Base-by-base conservation (phyloP, 2,888 invertebrate genomes). In the Catocala sponsa region DNA sequence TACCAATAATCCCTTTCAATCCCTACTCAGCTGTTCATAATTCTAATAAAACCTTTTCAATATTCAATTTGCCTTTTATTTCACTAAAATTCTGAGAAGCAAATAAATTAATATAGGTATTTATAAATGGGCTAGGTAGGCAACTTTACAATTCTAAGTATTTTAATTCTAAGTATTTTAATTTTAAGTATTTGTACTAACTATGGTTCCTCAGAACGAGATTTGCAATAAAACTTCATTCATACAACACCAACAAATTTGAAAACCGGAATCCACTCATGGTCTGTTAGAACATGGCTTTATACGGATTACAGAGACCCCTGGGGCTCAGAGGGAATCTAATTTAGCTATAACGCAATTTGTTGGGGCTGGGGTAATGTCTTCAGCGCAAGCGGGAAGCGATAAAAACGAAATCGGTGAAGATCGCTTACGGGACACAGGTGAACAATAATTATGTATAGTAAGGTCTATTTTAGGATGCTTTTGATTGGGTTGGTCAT, bases 331-430 rank as follows among this genome's bases (percentile, higher is more conserved):
- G 53, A 65, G 70, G 55, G 78, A 89, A 90, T 90, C 86, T 87
- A 89, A 89, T 91, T 90, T 89, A 81, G 84, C 76, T 83, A 81
- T 89, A 86, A 87, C 82, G 76, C 79, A 85, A 89, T 90, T 87
- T 87, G 86, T 83, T 78, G 77, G 81, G 78, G 52, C 64, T 62
- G 59, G 55, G 57, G 66, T 74, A 79, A 79, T 74, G 70, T 72
- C 63, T 63, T 54, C 35, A 59, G 63, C 33, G 68, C 63, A 69
- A 69, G 66, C 52, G 65, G 58, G 55, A 58, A 63, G 71, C 72
- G 64, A 53, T 64, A 55, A 71, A 62, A 44, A 44, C 42, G 51
- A 60, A 68, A 75, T 74, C 64, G 38, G 57, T 55, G 56, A 63
- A 66, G 57, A 74, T 61, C 59, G 60, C 66, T 68, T 70, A 69